Percentiles rank a stretch among this genome's conserved stretches.
Conservation (phyloP, 1,140 invertebrate species). For the Aethina tumida region DNA sequence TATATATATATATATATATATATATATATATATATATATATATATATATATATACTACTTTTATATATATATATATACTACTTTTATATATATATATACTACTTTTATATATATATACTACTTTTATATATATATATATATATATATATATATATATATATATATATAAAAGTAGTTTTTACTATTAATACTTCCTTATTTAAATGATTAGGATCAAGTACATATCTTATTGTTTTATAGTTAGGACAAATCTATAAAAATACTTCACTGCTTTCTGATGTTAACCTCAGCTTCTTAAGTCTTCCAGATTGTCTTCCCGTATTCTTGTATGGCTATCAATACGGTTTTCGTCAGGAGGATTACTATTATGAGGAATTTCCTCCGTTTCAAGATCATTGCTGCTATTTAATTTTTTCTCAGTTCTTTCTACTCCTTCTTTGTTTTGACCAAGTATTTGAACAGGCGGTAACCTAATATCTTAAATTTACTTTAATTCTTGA, state of each 20-base stretch:
- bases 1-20: too few species aligned
- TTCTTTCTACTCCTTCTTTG: conserved; percentile 59
- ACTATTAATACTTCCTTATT: too few species aligned
- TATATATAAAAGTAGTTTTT: too few species aligned
- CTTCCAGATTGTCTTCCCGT: conserved; percentile 23
- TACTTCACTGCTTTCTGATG: conserved; percentile 14
- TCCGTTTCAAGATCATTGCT: conserved; percentile 10
- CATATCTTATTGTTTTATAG: conserved; percentile 33
- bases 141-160: too few species aligned
- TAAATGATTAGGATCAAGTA: conserved; percentile 46
- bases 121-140: too few species aligned
- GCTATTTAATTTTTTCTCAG: conserved; percentile 13
- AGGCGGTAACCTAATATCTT: conserved; percentile 49
- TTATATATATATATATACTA: too few species aligned
- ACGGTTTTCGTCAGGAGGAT: conserved; percentile 12
- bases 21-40: too few species aligned
- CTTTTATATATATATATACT: too few species aligned
- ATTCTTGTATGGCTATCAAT: conserved; percentile 1
- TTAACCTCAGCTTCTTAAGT: conserved; percentile 25
- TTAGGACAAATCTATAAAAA: conserved; percentile 24
- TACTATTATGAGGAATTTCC: conserved; percentile 2
- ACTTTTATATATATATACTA: too few species aligned
- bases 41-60: too few species aligned
- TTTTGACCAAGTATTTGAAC: conserved; percentile 67
- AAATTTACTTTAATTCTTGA: conserved; percentile 41